Percentiles rank a stretch among this genome's conserved stretches.
phyloP scores from a whole-genome alignment of 2,888 invertebrate species.

The Bellardia pandia region DNA sequence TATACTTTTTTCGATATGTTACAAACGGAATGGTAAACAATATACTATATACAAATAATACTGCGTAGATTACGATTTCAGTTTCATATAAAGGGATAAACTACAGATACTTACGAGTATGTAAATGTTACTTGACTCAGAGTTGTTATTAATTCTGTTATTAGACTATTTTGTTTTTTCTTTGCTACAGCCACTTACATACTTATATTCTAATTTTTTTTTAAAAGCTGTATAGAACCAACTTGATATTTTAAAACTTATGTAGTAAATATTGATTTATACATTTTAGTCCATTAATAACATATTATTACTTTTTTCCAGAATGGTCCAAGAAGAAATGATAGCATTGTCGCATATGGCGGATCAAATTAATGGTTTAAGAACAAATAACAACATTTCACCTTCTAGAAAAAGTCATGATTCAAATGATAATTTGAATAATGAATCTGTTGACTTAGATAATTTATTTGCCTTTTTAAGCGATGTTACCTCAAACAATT shows the following conservation, averaged over 20 bases:
- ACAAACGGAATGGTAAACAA: too few relatives aligned
- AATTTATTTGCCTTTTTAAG: conserved; percentile 95
- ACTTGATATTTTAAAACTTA: too few relatives aligned
- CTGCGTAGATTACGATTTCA: too few relatives aligned
- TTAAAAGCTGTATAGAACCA: too few relatives aligned
- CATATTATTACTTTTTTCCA: conserved; percentile 79
- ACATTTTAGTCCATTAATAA: neutral
- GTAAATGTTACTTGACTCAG: too few relatives aligned
- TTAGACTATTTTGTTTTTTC: neutral
- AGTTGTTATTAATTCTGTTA: too few relatives aligned
- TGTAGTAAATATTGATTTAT: too few relatives aligned
- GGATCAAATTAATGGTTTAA: conserved; percentile 88
- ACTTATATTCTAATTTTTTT: too few relatives aligned
- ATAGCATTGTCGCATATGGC: conserved; percentile 90
- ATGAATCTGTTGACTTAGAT: conserved; percentile 93
- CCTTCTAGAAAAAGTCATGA: conserved; percentile 67
- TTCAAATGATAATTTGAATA: conserved; percentile 79
- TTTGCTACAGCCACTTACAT: neutral
- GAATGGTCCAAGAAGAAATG: conserved; percentile 89
- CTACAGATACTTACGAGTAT: too few relatives aligned
- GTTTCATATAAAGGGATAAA: too few relatives aligned
- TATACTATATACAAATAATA: too few relatives aligned
- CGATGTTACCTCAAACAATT: conserved; percentile 88
- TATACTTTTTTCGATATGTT: too few relatives aligned
- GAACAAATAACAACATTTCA: conserved; percentile 77